Base-by-base conservation (phyloP, 2,113 vertebrate species). In the Pogonocichla stellata region DNA sequence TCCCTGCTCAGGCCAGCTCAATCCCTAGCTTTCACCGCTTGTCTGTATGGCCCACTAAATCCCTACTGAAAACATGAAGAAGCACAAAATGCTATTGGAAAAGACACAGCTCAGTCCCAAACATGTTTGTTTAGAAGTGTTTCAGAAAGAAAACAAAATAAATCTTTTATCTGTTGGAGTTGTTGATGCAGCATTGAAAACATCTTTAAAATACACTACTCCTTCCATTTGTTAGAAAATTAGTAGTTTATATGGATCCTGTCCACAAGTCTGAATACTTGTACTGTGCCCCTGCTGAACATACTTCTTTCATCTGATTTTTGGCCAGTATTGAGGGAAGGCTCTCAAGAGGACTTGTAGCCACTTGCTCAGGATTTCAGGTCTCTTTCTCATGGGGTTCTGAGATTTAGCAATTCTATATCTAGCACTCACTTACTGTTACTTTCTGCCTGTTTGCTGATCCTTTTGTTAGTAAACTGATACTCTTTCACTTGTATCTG, bases 351-450 rank as follows among this genome's bases (percentile, higher is more conserved):
- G 5, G 15, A n/a, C 43, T 42, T 42, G 47, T 33, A 15, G 13
- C 57, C 34, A 3, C 45, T 66, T 9, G 12, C 34, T 10, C 0
- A 0, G 25, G 19, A 17, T 25, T 69, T 69, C 45, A 53, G 22
- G 4, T 24, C 51, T 42, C 26, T 20, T 16, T 66, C 19, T 26
- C 14, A 3, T 1, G 6, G 33, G 61, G 11, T 26, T 86, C 53
- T 31, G 43, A 60, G 33, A 67, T 23, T 26, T 33, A 51, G 36
- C 38, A 69, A 45, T 60, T 77, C 45, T 28, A 7, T 36, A 51
- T 60, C 45, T 13, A 45, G 28, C 7, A 54, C 14, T 45, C 13
- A 40, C 9, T 65, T 26, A 20, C 17, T 43, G 51, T 33, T 77
- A 45, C 26, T 53, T 28, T 53, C 45, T 69, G 38, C 28, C 45